Conservation (phyloP, 2,113 vertebrate genomes). For the Nothobranchius kuhntae region DNA sequence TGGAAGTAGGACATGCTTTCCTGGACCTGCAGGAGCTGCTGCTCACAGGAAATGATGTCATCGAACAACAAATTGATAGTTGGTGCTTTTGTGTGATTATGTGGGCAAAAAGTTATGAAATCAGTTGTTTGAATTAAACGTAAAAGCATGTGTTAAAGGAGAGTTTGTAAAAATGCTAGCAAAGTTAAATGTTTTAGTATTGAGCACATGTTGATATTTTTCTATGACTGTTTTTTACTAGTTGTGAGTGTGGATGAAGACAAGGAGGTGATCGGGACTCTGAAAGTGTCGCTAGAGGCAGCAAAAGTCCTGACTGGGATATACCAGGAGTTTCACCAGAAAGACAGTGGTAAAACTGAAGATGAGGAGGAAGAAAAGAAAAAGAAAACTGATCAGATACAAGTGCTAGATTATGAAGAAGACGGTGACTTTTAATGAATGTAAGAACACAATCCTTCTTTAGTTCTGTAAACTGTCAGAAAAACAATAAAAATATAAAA, state of each 20-base stretch:
- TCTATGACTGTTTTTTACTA: conserved; percentile 42
- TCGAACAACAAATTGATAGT: conserved; percentile 84
- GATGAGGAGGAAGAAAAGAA: conserved; percentile 5
- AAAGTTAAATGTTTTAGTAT: background rate
- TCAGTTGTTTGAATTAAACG: too few species aligned
- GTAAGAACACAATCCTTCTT: background rate
- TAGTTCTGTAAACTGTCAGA: background rate
- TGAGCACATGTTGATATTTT: too few species aligned
- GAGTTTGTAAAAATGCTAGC: too few species aligned
- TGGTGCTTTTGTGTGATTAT: conserved; percentile 34
- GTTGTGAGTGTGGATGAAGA: conserved; percentile 80
- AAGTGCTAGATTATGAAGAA: conserved; percentile 46
- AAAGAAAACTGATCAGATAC: conserved; percentile 29
- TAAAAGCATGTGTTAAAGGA: too few species aligned
- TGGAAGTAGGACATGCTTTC: conserved; percentile 84
- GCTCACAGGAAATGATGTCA: conserved; percentile 80
- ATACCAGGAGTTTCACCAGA: conserved; percentile 72
- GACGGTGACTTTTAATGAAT: conserved; percentile 55
- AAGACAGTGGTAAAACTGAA: background rate
- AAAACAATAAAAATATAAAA: conserved; percentile 24
- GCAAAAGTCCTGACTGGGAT: conserved; percentile 79
- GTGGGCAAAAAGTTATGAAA: background rate
- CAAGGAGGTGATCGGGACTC: conserved; percentile 77
- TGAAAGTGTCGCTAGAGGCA: conserved; percentile 86
- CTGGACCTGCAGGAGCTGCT: conserved; percentile 82